Percentiles rank a stretch among this genome's conserved stretches.
phyloP scores from a whole-genome alignment of 2,797 vertebrate species.

The Danio choprae region DNA sequence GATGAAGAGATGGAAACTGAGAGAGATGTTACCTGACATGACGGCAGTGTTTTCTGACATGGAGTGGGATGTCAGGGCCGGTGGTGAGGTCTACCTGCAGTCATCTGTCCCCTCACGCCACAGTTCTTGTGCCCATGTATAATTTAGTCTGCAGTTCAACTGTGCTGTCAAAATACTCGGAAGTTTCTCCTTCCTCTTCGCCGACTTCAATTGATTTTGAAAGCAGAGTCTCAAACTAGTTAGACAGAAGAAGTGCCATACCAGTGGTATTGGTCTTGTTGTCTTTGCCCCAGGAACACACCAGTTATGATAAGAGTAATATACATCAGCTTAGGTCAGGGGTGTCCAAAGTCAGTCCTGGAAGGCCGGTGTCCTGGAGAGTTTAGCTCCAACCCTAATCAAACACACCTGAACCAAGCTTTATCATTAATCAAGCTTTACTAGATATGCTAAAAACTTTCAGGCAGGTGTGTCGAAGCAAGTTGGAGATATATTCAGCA shows the following conservation, averaged over 20 bases:
- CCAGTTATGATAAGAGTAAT: conserved; percentile 51
- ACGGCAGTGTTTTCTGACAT: conserved; percentile 10
- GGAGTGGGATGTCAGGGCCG: conserved; percentile 17
- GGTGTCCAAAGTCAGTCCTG: no score
- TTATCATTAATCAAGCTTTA: no score
- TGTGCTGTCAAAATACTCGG: conserved; percentile 61
- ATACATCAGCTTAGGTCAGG: conserved; percentile 70
- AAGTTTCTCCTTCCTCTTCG: conserved; percentile 50
- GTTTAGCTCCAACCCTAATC: no score
- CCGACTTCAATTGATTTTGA: conserved; percentile 59
- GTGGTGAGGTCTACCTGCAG: conserved; percentile 48
- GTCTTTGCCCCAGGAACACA: conserved; percentile 61
- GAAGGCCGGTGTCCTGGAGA: no score
- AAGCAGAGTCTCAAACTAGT: conserved; percentile 28
- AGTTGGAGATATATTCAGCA: no score
- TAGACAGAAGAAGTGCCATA: conserved; percentile 53
- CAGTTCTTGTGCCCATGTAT: conserved; percentile 61
- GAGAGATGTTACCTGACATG: conserved; percentile 23
- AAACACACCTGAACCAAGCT: no score
- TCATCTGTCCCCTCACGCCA: conserved; percentile 42
- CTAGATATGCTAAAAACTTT: no score
- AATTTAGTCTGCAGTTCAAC: conserved; percentile 64
- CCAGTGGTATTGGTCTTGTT: conserved; percentile 61
- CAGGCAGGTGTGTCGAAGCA: no score
- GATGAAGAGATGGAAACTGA: background rate